A percentile compares a stretch with the other conserved stretches of the same genome.
Conservation (phyloP, 2,113 vertebrate genomes). For the Rhynchopsitta pachyrhyncha region DNA sequence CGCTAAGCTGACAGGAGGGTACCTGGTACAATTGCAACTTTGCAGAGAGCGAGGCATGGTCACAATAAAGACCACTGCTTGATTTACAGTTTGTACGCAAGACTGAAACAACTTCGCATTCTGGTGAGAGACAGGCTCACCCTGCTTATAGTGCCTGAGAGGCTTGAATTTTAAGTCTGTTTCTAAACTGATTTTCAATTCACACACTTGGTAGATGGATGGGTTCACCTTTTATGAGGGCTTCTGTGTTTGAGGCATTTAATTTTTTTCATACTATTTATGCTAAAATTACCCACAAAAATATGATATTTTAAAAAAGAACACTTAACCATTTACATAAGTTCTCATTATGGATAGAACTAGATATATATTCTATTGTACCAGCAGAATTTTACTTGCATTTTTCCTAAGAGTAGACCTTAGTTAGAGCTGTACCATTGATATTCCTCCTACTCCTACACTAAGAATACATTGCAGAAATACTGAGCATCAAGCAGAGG, state of each 20-base stretch:
- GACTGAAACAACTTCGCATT: neutral
- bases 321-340: neutral
- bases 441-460: neutral
- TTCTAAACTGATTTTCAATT: neutral
- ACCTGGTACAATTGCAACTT: rapidly evolving
- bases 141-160: neutral
- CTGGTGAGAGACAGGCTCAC: neutral
- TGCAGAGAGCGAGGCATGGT: neutral
- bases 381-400: neutral
- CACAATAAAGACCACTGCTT: neutral
- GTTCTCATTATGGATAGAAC: neutral
- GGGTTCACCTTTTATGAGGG: neutral
- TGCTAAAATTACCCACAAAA: neutral
- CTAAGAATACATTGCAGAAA: neutral
- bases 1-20: rapidly evolving
- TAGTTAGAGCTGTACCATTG: neutral
- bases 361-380: neutral
- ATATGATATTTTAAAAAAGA: neutral
- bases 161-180: neutral
- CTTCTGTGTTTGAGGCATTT: neutral
- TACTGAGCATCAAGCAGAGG: rapidly evolving
- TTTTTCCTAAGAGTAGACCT: neutral
- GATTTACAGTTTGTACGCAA: neutral
- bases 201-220: neutral
- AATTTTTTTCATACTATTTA: neutral